phyloP scores from a whole-genome alignment of 2,113 vertebrate species.

The Neogobius melanostomus region DNA sequence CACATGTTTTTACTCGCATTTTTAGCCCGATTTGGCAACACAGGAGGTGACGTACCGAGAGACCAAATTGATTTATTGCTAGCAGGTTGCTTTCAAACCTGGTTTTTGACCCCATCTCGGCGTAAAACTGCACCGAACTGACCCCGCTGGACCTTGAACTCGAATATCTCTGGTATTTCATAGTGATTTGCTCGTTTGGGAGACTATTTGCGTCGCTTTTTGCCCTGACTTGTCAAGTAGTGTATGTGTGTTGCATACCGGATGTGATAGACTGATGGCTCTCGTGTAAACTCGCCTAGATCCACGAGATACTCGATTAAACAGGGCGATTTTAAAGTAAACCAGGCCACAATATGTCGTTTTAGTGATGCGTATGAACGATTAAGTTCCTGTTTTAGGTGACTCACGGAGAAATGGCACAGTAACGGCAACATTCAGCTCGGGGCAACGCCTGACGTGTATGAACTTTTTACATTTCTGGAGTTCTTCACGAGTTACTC shows the following conservation, averaged over 20 bases:
- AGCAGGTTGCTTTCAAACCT: conserved; percentile 62
- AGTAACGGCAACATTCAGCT: too few relatives aligned
- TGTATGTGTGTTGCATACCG: conserved; percentile 69
- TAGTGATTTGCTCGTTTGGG: rapidly evolving
- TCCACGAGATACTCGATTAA: not conserved
- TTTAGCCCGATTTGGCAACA: conserved; percentile 7
- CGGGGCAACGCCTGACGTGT: too few relatives aligned
- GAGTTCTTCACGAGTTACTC: too few relatives aligned
- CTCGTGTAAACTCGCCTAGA: conserved; percentile 22
- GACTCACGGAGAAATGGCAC: not conserved
- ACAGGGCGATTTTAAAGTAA: too few relatives aligned
- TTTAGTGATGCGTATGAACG: not conserved
- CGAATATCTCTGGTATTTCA: rapidly evolving
- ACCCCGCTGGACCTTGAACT: not conserved
- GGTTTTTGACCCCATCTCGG: not conserved
- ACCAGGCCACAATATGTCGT: not conserved
- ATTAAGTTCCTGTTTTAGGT: not conserved
- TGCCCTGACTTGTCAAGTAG: conserved; percentile 28
- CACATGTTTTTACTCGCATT: not conserved
- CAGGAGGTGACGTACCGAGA: conserved; percentile 53
- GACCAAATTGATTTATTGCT: conserved; percentile 57
- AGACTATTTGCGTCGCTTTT: conserved; percentile 14
- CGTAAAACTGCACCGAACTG: not conserved
- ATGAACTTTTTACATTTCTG: too few relatives aligned
- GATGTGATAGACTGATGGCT: conserved; percentile 62